These are phyloP conservation scores for Syndactyla subalaris DNA, from an alignment of 2,797 vertebrate genomes.

Conservation along the genomic window DNA sequence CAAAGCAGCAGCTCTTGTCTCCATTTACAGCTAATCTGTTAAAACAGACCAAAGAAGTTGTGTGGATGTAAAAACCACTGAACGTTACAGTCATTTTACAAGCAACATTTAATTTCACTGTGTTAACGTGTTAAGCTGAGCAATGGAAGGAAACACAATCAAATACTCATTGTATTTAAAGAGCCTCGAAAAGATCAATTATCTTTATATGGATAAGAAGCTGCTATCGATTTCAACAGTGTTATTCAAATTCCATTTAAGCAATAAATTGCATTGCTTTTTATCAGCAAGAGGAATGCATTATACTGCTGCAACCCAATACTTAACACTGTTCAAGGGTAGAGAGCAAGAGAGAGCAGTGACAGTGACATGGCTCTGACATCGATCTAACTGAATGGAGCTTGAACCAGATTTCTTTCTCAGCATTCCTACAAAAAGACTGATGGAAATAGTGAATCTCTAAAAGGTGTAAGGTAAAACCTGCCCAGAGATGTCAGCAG, in stretches of 20 bases:
- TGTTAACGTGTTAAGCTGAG: not conserved
- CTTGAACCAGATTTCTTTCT: not conserved
- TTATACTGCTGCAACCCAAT: not conserved
- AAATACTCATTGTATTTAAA: constrained; percentile 41
- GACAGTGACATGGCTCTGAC: not conserved
- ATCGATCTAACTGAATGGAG: not conserved
- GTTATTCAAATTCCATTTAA: constrained; percentile 55
- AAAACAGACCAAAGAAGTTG: not conserved
- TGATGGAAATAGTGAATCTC: not conserved
- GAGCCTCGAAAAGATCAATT: constrained; percentile 45
- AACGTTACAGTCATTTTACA: constrained; percentile 1
- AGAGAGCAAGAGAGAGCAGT: not conserved
- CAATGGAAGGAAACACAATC: constrained; percentile 37
- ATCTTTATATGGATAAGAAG: constrained; percentile 41
- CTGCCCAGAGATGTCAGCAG: not conserved
- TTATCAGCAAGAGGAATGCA: constrained; percentile 1
- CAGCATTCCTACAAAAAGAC: not conserved
- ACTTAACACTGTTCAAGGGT: not conserved
- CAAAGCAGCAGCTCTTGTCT: not conserved
- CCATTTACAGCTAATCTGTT: constrained; percentile 2
- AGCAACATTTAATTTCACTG: constrained; percentile 51
- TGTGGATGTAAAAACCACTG: not conserved
- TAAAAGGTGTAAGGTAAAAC: not conserved
- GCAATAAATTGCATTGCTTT: not conserved
- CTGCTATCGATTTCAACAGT: constrained; percentile 39